Evolutionary conservation across 2,888 invertebrate genomes (phyloP), one percentile per base, ranked within the genome.

Genomic region (Sesia bembeciformis): DNA sequence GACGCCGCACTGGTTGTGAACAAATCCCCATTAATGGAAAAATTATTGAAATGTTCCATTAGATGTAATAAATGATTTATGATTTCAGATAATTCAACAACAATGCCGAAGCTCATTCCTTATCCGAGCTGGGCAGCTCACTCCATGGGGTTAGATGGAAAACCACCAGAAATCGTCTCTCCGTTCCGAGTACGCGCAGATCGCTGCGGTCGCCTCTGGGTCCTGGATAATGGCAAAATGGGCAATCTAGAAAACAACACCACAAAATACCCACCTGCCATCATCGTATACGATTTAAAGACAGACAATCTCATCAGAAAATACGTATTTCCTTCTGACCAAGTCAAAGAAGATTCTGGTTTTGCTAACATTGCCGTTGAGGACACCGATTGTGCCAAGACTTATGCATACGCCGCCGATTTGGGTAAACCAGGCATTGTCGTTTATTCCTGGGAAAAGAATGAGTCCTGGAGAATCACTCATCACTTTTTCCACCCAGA

Each of bases 51-150:
- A 23, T 23, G 23, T 23, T 23, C 23, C 23, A 23, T 23, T 23
- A 23, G 2, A 23, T 23, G 23, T 23, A 23, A 23, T 23, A 23
- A 23, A 23, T 23, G 23, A n/a, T 63, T 57, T 57, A 59, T 60
- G 52, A 56, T 91, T 91, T 40, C 90, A 94, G 94, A 94, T 69
- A 92, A 87, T 55, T 84, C 91, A 0, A 91, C 90, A 0, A 91
- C 89, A 56, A 93, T 94, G 4, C 95, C 96, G 0, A 87, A 91
- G 46, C 77, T 96, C 56, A 93, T 88, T n/a, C 95, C 96, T 0
- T 96, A 93, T 65, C 95, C 95, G 0, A 93, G 92, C 63, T 96
- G 95, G 95, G 92, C 93, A 57, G 93, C 94, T 0, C 95, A 95
- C 68, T 92, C 93, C 50, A 91, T 82, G 49, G 81, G 75, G 5